A percentile compares a stretch with the other conserved stretches of the same genome.
These are phyloP conservation scores for Scylla paramamosain DNA, from an alignment of 1,140 invertebrate species.

Conservation along the genomic window DNA sequence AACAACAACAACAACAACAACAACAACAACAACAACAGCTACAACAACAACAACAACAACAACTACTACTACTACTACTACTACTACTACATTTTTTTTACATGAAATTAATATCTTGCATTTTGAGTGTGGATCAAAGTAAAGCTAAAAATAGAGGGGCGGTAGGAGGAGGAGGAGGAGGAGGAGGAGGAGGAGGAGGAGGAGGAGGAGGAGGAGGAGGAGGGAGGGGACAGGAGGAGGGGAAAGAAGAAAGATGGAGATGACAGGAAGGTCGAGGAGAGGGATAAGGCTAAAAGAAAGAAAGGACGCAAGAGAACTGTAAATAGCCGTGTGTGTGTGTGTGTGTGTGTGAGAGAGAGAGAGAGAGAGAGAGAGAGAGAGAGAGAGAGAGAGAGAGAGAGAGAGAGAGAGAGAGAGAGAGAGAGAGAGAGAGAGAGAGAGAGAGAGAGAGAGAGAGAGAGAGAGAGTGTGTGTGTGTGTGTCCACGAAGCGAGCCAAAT, in stretches of 20 bases:
- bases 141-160: too few species aligned
- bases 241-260: background rate
- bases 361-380: too few species aligned
- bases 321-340: too few species aligned
- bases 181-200: background rate
- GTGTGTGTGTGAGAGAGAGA: too few species aligned
- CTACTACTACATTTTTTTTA: background rate
- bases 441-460: background rate
- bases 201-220: background rate
- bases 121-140: too few species aligned
- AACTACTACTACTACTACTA: background rate
- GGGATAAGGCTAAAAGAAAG: background rate
- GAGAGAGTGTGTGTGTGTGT: conserved; percentile 39
- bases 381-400: too few species aligned
- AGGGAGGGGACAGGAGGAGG: background rate
- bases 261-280: background rate
- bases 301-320: too few species aligned
- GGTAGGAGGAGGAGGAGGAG: background rate
- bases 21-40: background rate
- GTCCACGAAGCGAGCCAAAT: background rate
- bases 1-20: background rate
- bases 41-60: background rate
- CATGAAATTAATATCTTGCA: too few species aligned
- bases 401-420: too few species aligned
- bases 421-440: background rate